These are phyloP conservation scores for Tetragnatha versicolor DNA, from an alignment of 1,140 invertebrate genomes.

Conservation along the genomic window DNA sequence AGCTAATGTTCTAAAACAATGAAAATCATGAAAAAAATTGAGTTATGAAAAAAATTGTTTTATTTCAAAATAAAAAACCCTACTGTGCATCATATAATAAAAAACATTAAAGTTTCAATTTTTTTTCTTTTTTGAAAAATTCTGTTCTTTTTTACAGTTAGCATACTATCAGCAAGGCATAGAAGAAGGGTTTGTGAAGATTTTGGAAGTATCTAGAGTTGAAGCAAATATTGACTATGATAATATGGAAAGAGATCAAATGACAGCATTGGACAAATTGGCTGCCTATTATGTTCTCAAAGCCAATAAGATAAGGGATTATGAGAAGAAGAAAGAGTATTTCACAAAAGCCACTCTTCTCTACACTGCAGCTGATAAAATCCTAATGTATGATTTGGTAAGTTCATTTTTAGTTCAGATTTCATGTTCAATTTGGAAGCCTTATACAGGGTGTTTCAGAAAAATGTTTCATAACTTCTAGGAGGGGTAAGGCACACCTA, in stretches of 20 bases:
- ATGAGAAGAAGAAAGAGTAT: constrained; percentile 92
- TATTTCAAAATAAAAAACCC: no score
- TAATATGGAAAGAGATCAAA: constrained; percentile 96
- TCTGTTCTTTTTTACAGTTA: constrained; percentile 73
- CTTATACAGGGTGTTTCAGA: neutral
- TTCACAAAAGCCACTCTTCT: constrained; percentile 96
- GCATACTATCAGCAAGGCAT: constrained; percentile 96
- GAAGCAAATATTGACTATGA: constrained; percentile 89
- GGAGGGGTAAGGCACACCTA: no score
- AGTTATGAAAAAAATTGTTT: no score
- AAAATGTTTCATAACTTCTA: neutral
- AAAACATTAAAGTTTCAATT: no score
- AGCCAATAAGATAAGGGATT: constrained; percentile 93
- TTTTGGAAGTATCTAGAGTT: constrained; percentile 84
- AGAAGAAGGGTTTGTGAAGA: constrained; percentile 90
- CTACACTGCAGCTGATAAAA: constrained; percentile 98
- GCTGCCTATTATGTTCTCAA: constrained; percentile 98
- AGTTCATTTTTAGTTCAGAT: neutral
- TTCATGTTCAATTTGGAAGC: no score
- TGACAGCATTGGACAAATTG: constrained; percentile 93
- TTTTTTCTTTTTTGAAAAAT: no score
- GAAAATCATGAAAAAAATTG: no score
- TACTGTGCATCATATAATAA: no score
- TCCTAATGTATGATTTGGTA: constrained; percentile 93
- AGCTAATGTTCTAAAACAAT: no score